phyloP scores from a whole-genome alignment of 2,888 invertebrate species.

The Mythimna ferrago region DNA sequence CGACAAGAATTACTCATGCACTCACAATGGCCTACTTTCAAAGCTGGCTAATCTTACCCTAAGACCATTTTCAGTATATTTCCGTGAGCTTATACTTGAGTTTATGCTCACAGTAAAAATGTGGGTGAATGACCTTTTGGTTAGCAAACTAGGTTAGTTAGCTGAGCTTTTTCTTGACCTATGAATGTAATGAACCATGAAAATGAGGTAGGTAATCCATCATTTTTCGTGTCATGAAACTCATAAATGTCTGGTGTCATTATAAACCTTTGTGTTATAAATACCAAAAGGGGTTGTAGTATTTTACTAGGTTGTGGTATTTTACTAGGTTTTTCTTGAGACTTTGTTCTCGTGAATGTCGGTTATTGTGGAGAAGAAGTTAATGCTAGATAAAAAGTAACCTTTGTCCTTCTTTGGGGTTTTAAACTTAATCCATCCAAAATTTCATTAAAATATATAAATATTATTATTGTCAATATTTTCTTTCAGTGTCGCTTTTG shows the following conservation, averaged over 20 bases:
- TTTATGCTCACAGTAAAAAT: slow-evolving; percentile 30
- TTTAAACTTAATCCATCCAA: too few species aligned
- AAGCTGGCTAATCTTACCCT: slow-evolving; percentile 45
- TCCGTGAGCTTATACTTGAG: not conserved
- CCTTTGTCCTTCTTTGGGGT: too few species aligned
- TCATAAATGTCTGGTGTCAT: not conserved
- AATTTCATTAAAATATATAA: too few species aligned
- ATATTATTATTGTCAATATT: not conserved
- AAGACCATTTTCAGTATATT: slow-evolving; percentile 35
- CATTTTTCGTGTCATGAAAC: not conserved
- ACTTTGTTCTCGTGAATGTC: too few species aligned
- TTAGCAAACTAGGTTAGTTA: slow-evolving; percentile 17
- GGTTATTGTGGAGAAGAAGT: too few species aligned
- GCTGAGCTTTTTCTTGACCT: slow-evolving; percentile 9
- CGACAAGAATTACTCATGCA: slow-evolving; percentile 57
- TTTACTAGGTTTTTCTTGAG: too few species aligned
- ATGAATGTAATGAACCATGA: slow-evolving; percentile 19
- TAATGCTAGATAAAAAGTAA: too few species aligned
- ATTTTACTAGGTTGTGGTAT: too few species aligned
- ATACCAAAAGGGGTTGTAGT: too few species aligned
- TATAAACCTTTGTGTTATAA: not conserved
- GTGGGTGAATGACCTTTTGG: slow-evolving; percentile 35
- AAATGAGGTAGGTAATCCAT: slow-evolving; percentile 5
- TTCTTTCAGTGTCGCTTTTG: not conserved
- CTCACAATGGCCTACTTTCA: slow-evolving; percentile 53